Evolutionary conservation across 2,888 invertebrate species (phyloP).

Genomic region (Anticlea derivata): DNA sequence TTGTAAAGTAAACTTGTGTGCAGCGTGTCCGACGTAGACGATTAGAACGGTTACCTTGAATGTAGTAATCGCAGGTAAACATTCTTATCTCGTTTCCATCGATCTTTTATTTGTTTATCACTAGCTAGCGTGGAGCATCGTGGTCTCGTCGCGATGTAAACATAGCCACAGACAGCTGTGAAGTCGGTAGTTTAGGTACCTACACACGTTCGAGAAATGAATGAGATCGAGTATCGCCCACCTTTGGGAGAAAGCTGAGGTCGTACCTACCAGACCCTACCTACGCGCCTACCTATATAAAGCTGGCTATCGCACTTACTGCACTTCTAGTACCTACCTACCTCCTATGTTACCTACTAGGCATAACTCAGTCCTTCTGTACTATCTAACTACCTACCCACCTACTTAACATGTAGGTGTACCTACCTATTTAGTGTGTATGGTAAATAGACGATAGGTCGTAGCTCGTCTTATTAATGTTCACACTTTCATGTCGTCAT

Average conservation of each 20-base stretch:
- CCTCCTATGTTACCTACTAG: background rate
- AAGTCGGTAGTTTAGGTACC: too few relatives aligned
- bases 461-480: slow-evolving; percentile 1
- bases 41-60: slow-evolving; percentile 66
- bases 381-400: slow-evolving; percentile 2
- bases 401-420: background rate
- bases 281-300: slow-evolving; percentile 47
- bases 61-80: slow-evolving; percentile 74
- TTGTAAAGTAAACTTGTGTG: slow-evolving; percentile 36
- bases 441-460: too few relatives aligned
- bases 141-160: slow-evolving; percentile 49
- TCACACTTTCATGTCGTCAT: slow-evolving; percentile 19
- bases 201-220: slow-evolving; percentile 56
- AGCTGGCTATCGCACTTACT: slow-evolving; percentile 24
- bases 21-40: slow-evolving; percentile 36
- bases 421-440: too few relatives aligned
- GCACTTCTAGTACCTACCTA: background rate
- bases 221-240: slow-evolving; percentile 70
- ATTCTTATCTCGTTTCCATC: slow-evolving; percentile 70
- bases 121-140: slow-evolving; percentile 46
- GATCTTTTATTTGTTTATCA: slow-evolving; percentile 61
- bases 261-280: slow-evolving; percentile 14
- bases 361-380: too few relatives aligned
- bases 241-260: slow-evolving; percentile 70
- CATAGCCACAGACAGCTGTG: slow-evolving; percentile 31